Conservation (phyloP, 2,797 vertebrate species). For the Microctenopoma steveboyesi region DNA sequence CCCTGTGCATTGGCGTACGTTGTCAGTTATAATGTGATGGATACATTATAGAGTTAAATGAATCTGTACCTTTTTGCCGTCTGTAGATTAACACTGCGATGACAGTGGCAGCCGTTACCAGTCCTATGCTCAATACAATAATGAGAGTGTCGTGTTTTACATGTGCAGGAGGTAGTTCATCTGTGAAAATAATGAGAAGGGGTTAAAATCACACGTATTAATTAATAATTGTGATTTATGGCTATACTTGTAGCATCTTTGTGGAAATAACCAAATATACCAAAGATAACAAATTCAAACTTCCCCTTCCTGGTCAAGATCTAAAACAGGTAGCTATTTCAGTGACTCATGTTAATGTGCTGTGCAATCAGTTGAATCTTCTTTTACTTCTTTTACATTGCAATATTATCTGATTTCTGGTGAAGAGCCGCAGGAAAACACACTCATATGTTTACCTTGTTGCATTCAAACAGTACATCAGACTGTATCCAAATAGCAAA, state of each 20-base stretch:
- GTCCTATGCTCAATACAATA: conserved; percentile 7
- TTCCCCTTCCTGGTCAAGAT: conserved; percentile 42
- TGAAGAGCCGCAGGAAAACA: background rate
- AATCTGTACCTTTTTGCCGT: conserved; percentile 62
- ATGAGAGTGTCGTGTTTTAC: background rate
- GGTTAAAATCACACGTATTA: background rate
- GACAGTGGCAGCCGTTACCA: conserved; percentile 12
- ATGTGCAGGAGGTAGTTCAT: conserved; percentile 45
- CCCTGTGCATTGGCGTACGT: background rate
- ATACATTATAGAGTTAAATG: background rate
- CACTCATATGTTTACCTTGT: background rate
- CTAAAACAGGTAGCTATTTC: background rate
- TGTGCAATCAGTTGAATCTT: background rate
- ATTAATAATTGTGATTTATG: background rate
- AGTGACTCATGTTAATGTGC: background rate
- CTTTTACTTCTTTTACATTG: background rate
- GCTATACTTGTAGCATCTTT: background rate
- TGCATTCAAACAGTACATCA: background rate
- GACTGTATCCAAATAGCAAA: background rate
- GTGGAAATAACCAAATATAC: conserved; percentile 72
- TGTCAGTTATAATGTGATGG: background rate
- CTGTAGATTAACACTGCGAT: conserved; percentile 19
- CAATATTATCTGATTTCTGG: background rate
- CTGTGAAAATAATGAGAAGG: conserved; percentile 56
- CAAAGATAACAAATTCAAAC: conserved; percentile 1